phyloP scores from a whole-genome alignment of 2,888 invertebrate species.

The Lomographa bimaculata region DNA sequence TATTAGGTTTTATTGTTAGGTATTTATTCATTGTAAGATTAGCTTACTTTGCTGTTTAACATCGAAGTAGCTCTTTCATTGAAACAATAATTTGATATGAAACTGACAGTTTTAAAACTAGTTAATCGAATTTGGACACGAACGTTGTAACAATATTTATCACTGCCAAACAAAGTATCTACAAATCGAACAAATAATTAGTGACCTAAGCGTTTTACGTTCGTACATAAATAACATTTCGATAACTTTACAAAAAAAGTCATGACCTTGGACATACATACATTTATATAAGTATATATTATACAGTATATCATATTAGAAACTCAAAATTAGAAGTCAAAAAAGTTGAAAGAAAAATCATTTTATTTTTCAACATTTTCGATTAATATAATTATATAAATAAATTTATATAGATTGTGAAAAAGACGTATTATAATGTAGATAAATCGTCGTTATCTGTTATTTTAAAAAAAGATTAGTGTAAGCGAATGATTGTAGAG shows the following conservation, averaged over 20 bases:
- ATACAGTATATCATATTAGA: no score
- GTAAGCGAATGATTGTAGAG: constrained; percentile 55
- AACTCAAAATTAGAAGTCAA: no score
- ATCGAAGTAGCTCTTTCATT: constrained; percentile 39
- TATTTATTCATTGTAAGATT: constrained; percentile 67
- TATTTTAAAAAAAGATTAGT: constrained; percentile 57
- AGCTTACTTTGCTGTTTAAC: constrained; percentile 51
- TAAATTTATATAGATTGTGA: no score
- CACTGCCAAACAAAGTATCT: constrained; percentile 76
- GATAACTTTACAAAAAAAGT: constrained; percentile 42
- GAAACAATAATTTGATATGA: constrained; percentile 24
- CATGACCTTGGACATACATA: no score
- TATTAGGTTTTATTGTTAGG: constrained; percentile 60
- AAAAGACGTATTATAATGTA: constrained; percentile 55
- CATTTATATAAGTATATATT: no score
- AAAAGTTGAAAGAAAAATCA: no score
- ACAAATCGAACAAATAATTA: constrained; percentile 58
- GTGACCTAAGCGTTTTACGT: constrained; percentile 46
- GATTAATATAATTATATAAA: no score
- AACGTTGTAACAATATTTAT: constrained; percentile 41
- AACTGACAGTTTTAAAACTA: not conserved
- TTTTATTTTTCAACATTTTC: no score
- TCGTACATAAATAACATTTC: constrained; percentile 42
- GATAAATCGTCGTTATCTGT: constrained; percentile 55
- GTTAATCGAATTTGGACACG: constrained; percentile 11